Conservation (phyloP, 1,140 invertebrate genomes). For the Centruroides sculpturatus region DNA sequence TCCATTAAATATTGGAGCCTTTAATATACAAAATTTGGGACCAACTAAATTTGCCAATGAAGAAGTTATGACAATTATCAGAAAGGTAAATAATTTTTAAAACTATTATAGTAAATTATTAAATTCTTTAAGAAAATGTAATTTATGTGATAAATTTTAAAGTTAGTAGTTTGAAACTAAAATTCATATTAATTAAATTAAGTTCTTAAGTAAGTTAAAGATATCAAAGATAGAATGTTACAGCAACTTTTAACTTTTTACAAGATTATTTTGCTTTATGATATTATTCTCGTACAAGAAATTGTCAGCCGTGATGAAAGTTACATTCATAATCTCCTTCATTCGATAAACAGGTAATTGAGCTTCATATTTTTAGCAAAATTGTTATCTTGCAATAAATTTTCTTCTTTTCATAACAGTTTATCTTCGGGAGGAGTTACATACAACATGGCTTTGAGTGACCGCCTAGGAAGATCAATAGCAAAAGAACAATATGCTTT, state of each 20-base stretch:
- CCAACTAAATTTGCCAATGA: constrained; percentile 3
- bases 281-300: constrained; percentile 6
- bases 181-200: no score
- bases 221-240: no score
- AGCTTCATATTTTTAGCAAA: background rate
- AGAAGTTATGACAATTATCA: constrained; percentile 7
- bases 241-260: no score
- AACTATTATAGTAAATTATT: no score
- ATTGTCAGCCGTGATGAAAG: background rate
- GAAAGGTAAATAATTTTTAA: background rate
- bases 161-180: no score
- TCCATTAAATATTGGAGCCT: background rate
- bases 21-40: constrained; percentile 11
- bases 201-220: no score
- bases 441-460: constrained; percentile 5
- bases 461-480: constrained; percentile 5
- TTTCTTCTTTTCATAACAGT: no score
- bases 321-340: background rate
- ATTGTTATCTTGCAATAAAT: background rate
- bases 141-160: no score
- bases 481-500: constrained; percentile 13
- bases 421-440: background rate
- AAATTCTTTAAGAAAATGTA: no score
- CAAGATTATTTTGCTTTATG: constrained; percentile 5
- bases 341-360: constrained; percentile 2